These are phyloP conservation scores for Scaptomyza tumidula DNA, from an alignment of 2,888 invertebrate species.

Conservation along the genomic window DNA sequence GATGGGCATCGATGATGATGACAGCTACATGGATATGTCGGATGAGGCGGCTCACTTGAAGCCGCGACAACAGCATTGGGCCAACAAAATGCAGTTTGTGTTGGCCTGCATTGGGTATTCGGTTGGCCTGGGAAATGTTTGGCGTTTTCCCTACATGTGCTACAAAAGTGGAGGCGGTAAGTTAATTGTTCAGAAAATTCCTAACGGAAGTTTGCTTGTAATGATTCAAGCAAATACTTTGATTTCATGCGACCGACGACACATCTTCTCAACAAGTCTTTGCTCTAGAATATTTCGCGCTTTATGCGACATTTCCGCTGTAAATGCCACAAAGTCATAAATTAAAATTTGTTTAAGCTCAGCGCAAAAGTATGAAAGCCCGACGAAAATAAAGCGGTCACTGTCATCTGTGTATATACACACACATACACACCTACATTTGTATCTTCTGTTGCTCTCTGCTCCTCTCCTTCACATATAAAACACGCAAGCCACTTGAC, in stretches of 20 bases:
- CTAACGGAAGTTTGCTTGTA: conserved; percentile 10
- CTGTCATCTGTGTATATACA: conserved; percentile 57
- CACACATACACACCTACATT: neutral
- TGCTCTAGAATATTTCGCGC: conserved; percentile 62
- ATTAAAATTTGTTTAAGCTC: conserved; percentile 76
- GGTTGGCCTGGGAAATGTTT: conserved; percentile 94
- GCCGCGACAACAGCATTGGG: conserved; percentile 93
- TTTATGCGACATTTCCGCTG: conserved; percentile 79
- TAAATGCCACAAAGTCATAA: conserved; percentile 67
- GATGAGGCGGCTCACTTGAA: conserved; percentile 90
- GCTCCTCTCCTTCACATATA: neutral
- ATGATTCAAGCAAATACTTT: conserved; percentile 50
- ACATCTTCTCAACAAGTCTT: conserved; percentile 31
- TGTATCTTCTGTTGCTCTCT: neutral
- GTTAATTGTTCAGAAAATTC: conserved; percentile 47
- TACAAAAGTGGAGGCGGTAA: conserved; percentile 95
- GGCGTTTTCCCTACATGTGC: conserved; percentile 96
- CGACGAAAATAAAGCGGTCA: conserved; percentile 72
- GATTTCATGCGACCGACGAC: conserved; percentile 43
- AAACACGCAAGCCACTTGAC: conserved; percentile 66
- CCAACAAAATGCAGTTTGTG: conserved; percentile 94
- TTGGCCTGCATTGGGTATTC: conserved; percentile 95
- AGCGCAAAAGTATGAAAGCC: conserved; percentile 41
- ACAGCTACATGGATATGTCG: conserved; percentile 90
- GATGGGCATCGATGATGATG: conserved; percentile 91